Evolutionary conservation across 2,888 invertebrate species (phyloP), one percentile per base, ranked within the genome.

Genomic region (Dryocosmus kuriphilus): DNA sequence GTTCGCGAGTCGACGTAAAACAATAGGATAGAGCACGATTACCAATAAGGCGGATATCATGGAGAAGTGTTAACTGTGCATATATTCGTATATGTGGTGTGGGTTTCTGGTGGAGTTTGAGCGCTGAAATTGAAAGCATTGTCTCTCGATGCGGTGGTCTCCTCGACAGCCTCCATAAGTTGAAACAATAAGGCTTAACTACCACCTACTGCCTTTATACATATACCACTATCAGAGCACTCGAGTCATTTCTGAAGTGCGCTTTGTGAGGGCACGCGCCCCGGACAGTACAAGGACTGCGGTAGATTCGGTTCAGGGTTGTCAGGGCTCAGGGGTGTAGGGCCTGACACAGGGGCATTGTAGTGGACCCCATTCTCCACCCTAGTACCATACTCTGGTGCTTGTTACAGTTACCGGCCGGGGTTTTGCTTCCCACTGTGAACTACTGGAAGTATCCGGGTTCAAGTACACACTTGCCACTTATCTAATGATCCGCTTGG

Each of bases 261-360:
- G 88, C 87, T 90, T 90, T 90, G 90, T 89, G 87, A 89, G 89
- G 88, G 87, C 90, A 90, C 89, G 90, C 88, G 89, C 88, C 90
- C 88, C 75, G 83, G 81, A 80, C 86, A 84, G 81, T 82, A 79
- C 83, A 82, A 80, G 81, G 83, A 83, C 87, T 88, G 88, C 87
- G 89, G 88, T 88, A 88, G 89, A 88, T 88, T 86, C 78, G 80
- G 78, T 76, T 76, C 61, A 77, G 73, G 71, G 75, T 78, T 77
- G 55, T 75, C 16, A 22, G 81, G 79, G 80, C 46, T 75, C 16
- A 22, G 81, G 79, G 80, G 79, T 82, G 77, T 55, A 79, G 81
- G 83, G 79, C 79, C 81, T 78, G 79, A 80, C 83, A 78, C 82
- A 82, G 76, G 79, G 65, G 83, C 80, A 86, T 87, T 87, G 87